These are phyloP conservation scores for Trachurus trachurus DNA, from an alignment of 2,797 vertebrate species.

Conservation along the genomic window DNA sequence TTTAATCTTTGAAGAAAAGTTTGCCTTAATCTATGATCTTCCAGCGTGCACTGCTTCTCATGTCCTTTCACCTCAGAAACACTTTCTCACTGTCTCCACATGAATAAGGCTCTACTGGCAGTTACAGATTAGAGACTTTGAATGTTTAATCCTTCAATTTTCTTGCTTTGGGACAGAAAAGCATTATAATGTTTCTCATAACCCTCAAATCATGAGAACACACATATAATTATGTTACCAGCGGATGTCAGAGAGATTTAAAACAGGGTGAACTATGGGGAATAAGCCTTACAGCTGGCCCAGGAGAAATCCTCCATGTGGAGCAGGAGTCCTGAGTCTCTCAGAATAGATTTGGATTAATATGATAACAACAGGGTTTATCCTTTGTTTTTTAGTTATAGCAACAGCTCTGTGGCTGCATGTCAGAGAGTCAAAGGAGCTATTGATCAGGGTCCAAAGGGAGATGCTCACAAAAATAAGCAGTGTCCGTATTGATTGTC, in stretches of 20 bases:
- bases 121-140: constrained; percentile 58
- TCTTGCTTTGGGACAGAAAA: constrained; percentile 46
- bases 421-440: constrained; percentile 30
- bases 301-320: constrained; percentile 20
- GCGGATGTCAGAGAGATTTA: constrained; percentile 36
- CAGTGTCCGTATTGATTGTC: constrained; percentile 69
- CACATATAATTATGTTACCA: constrained; percentile 49
- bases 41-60: constrained; percentile 46
- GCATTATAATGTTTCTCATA: constrained; percentile 53
- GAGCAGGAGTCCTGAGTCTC: constrained; percentile 11
- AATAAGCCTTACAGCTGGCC: constrained; percentile 24
- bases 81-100: constrained; percentile 46
- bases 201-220: constrained; percentile 35
- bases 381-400: constrained; percentile 18
- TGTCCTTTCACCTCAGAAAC: constrained; percentile 46
- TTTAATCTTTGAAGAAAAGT: constrained; percentile 78
- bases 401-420: constrained; percentile 29
- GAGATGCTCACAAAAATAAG: constrained; percentile 77
- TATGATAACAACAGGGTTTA: constrained; percentile 28
- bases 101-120: constrained; percentile 29
- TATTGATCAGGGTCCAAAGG: constrained; percentile 73
- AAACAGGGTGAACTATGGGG: constrained; percentile 40
- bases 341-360: constrained; percentile 42
- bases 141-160: constrained; percentile 63
- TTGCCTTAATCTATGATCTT: constrained; percentile 79